Evolutionary conservation across 2,797 vertebrate species (phyloP).

Genomic region (Synanceia verrucosa): DNA sequence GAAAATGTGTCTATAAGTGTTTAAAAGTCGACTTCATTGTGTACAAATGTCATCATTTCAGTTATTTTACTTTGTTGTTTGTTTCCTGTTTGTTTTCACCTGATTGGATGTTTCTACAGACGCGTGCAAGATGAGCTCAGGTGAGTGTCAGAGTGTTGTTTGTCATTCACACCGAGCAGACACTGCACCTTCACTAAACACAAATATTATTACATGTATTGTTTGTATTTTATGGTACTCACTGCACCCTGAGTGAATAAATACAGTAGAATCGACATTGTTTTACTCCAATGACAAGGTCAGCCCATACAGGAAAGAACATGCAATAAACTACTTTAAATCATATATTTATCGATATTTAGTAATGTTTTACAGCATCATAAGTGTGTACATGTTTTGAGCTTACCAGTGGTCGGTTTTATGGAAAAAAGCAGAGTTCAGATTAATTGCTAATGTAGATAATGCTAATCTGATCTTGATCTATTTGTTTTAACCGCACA

Average conservation of each 20-base stretch:
- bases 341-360: not conserved
- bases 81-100: not conserved
- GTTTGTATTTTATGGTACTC: not conserved
- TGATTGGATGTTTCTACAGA: conserved; percentile 9
- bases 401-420: not conserved
- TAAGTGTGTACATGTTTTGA: not conserved
- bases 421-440: no score
- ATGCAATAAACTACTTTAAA: not conserved
- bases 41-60: not conserved
- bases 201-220: no score
- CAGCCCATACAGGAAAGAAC: not conserved
- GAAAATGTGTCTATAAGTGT: not conserved
- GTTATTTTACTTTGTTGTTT: not conserved
- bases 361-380: not conserved
- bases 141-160: conserved; percentile 53
- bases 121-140: conserved; percentile 58
- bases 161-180: not conserved
- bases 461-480: fast-evolving
- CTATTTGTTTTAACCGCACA: not conserved
- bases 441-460: not conserved
- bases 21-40: not conserved
- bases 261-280: not conserved
- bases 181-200: not conserved
- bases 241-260: not conserved
- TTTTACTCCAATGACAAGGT: not conserved